Conservation (phyloP, 2,113 vertebrate genomes). For the Scalopus aquaticus region DNA sequence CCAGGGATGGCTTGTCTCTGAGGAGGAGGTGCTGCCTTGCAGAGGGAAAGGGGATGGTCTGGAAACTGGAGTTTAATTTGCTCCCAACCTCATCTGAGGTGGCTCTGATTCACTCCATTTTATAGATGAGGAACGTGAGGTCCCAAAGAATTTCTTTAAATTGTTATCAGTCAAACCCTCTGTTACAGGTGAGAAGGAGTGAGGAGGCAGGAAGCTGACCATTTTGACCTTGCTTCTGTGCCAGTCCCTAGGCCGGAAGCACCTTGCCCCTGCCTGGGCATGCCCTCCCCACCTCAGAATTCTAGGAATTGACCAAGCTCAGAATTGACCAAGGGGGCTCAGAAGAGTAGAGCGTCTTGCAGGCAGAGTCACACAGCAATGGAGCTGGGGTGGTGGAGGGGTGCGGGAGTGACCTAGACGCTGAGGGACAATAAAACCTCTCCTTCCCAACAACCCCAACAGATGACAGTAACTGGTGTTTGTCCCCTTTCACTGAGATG, state of each 20-base stretch:
- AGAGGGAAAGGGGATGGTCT: accelerated
- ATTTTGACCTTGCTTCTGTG: accelerated
- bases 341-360: accelerated
- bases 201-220: not conserved
- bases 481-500: not conserved
- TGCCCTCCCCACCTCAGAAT: not conserved
- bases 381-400: too few species aligned
- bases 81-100: not conserved
- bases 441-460: not conserved
- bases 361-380: not conserved
- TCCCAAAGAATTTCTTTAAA: not conserved
- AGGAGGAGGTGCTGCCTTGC: not conserved
- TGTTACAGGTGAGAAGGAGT: not conserved
- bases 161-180: not conserved
- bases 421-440: not conserved
- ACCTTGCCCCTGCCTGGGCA: not conserved
- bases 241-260: too few species aligned
- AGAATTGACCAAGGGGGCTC: not conserved
- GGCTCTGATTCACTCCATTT: not conserved
- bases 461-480: not conserved
- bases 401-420: not conserved
- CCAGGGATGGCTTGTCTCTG: not conserved
- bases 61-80: not conserved
- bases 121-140: not conserved
- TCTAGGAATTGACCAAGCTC: not conserved